A percentile compares a stretch with the other conserved stretches of the same genome.
phyloP scores from a whole-genome alignment of 1,140 invertebrate genomes.

The Venturia canescens region DNA sequence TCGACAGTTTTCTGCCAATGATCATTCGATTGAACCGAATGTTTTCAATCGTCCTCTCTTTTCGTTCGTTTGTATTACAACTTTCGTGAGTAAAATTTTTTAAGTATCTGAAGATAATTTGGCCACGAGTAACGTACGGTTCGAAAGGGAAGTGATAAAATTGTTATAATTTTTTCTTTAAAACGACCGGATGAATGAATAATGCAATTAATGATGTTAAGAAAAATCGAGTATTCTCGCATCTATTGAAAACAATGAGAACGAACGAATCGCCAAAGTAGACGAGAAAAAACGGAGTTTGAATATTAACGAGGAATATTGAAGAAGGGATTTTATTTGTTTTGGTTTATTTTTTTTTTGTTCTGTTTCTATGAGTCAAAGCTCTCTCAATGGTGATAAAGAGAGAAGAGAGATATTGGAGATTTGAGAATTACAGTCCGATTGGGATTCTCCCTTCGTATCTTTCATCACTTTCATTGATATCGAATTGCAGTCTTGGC shows the following conservation, averaged over 20 bases:
- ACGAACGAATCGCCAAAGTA: no score
- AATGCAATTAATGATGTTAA: background rate
- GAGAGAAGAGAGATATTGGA: constrained; percentile 15
- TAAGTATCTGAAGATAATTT: background rate
- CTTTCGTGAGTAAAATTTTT: background rate
- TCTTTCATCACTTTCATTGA: background rate
- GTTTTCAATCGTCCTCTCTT: background rate
- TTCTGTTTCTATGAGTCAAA: background rate
- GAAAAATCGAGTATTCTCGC: background rate
- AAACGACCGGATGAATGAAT: constrained; percentile 18
- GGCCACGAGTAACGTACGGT: background rate
- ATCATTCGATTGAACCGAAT: background rate
- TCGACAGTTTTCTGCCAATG: background rate
- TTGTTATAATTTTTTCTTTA: background rate
- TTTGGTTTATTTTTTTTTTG: background rate
- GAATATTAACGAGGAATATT: background rate
- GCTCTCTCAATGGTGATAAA: constrained; percentile 1
- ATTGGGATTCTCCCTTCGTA: background rate
- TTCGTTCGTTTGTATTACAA: background rate
- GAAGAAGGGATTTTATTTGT: background rate
- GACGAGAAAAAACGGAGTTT: no score
- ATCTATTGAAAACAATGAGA: background rate
- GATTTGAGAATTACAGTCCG: background rate
- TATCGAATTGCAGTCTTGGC: constrained; percentile 12
- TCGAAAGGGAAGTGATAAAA: background rate